Evolutionary conservation across 2,797 vertebrate genomes (phyloP), one percentile per base, ranked within the genome.

Genomic region (Peromyscus aztecus): DNA sequence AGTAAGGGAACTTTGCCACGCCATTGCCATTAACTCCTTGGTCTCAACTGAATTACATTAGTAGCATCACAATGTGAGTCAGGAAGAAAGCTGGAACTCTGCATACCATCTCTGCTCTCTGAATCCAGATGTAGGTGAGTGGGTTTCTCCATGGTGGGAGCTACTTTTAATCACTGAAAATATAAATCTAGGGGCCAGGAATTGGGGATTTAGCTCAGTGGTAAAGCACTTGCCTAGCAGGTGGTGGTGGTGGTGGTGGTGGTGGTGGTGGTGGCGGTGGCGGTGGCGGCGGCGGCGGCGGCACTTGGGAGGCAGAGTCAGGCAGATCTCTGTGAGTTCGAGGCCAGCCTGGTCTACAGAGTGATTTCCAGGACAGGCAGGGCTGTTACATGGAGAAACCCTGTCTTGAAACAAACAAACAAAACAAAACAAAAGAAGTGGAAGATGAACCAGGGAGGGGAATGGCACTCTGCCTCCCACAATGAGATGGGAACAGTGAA

Each of bases 101-200:
- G 16, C 10, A 61, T 19, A 16, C 2, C 31, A 29, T 57, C 24
- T 75, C 86, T 77, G 67, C 78, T 86, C 71, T 93, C 65, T 71
- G 46, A n/a, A 71, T 17, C 34, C 4, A 13, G 13, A 49, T 52
- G 57, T 49, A 43, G 40, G 52, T 59, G 8, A 55, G 52, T 88
- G 17, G 24, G 9, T 13, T 59, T 40, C 27, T 75, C 52, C 49
- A 31, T 29, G 37, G 55, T 89, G 52, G 69, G 24, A 87, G 90
- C 86, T 65, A 77, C 23, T 63, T 96, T 94, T 73, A 94, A n/a
- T 76, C n/a, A 17, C 59, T 81, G n/a, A 89, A 67, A 82, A 88
- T 65, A 31, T 77, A 90, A 73, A 90, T n/a, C 21, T 73, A 69
- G 40, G 27, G 29, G 37, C 11, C 10, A 21, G 40, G 4, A 1